Base-by-base conservation (phyloP, 2,113 vertebrate genomes). In the Cochlearius cochlearius region DNA sequence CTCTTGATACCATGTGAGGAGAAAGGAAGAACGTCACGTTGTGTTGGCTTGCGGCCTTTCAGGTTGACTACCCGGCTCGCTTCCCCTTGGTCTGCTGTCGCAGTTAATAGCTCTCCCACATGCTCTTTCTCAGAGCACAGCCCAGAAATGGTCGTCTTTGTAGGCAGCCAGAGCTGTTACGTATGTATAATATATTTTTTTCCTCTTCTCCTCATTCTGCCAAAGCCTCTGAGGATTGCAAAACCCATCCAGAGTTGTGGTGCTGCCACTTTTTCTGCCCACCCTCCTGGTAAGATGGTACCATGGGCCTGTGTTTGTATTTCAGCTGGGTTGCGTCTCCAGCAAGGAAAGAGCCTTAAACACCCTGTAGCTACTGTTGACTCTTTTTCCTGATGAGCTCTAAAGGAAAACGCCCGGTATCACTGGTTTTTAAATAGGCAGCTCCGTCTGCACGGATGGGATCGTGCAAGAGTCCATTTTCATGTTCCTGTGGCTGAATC, bases 401-500 rank as follows among this genome's bases (percentile, higher is more conserved):
- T 29, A 10, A 11, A 81, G 94, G 95, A 77, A 68, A 75, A 85
- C 75, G 5, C 85, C 94, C 92, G 38, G 82, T 84, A 64, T 83
- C 47, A 2, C 78, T 71, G 52, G 50, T 86, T 69, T 71, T 71
- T 23, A 71, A 85, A 64, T 5, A 52, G 62, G 6, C 64, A 63
- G 58, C 81, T 86, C 73, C 3, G 1, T 39, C 11, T 45, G 86
- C 74, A 12, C 1, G 72, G 74, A 50, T 60, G 79, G 94, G 90
- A n/a, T 60, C 30, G 77, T 21, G 78, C 45, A 5, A 3, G 53
- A 94, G 62, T 27, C 87, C 87, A 83, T 62, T 27, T 67, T n/a
- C 25, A 49, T 53, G 86, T 53, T 77, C 81, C 62, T 27, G 59
- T 10, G 91, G 91, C 96, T 97, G 96, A 97, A 86, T 97, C 96